phyloP scores from a whole-genome alignment of 2,888 invertebrate species.

The Parnassius orleans region DNA sequence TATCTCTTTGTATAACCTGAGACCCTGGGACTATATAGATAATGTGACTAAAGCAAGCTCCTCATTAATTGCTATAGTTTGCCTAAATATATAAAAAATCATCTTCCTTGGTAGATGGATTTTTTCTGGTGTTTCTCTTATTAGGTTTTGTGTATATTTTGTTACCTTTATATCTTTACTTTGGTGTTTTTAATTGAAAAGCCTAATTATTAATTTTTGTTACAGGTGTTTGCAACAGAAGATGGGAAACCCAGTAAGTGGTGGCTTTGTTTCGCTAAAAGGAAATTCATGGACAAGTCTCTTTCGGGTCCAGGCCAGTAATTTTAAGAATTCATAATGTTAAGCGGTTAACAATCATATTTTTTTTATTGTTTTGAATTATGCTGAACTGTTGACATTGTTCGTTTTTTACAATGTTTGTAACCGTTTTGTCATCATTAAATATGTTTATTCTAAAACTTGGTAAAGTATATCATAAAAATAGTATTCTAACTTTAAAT shows the following conservation, averaged over 20 bases:
- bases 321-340: slow-evolving; percentile 2
- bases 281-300: slow-evolving; percentile 99
- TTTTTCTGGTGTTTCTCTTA: too few relatives aligned
- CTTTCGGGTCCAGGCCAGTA: slow-evolving; percentile 93
- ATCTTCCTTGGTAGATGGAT: too few relatives aligned
- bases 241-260: slow-evolving; percentile 99
- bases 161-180: too few relatives aligned
- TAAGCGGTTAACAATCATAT: not conserved
- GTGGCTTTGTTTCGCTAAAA: slow-evolving; percentile 99
- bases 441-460: not conserved
- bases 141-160: too few relatives aligned
- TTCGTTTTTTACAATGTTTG: slow-evolving; percentile 10
- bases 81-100: too few relatives aligned
- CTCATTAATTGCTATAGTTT: too few relatives aligned
- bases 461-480: slow-evolving; percentile 13
- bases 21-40: too few relatives aligned
- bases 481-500: slow-evolving; percentile 14
- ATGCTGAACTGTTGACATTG: slow-evolving; percentile 18
- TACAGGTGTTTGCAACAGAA: slow-evolving; percentile 87
- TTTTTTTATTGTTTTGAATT: slow-evolving; percentile 7
- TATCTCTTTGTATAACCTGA: too few relatives aligned
- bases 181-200: too few relatives aligned
- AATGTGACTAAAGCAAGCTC: too few relatives aligned
- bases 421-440: slow-evolving; percentile 14
- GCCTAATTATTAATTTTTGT: slow-evolving; percentile 17